Conservation (phyloP, 2,888 invertebrate species). For the Phyllotreta striolata region DNA sequence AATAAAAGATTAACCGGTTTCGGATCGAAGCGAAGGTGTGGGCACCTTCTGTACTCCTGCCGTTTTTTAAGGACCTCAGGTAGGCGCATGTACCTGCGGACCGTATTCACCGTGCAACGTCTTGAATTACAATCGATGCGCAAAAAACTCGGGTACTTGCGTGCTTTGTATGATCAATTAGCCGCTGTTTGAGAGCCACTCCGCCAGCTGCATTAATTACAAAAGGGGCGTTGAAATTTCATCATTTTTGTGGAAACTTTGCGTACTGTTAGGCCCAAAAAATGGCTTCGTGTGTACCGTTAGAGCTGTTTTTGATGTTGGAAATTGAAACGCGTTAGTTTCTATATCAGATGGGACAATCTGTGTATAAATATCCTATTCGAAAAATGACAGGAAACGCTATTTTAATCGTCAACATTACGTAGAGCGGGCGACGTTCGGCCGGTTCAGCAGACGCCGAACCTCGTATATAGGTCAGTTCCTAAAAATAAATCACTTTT, state of each 20-base stretch:
- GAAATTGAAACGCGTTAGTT: no score
- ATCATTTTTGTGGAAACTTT: not conserved
- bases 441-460: slow-evolving; percentile 12
- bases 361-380: not conserved
- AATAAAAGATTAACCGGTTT: slow-evolving; percentile 27
- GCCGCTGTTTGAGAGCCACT: not conserved
- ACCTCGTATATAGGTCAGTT: slow-evolving; percentile 57
- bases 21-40: slow-evolving; percentile 18
- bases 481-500: slow-evolving; percentile 60
- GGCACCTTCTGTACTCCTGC: slow-evolving; percentile 10
- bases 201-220: no score
- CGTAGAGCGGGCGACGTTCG: not conserved
- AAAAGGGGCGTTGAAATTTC: no score
- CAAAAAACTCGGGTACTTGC: not conserved
- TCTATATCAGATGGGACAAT: no score
- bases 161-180: not conserved
- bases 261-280: no score
- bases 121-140: slow-evolving; percentile 20
- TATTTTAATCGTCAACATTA: not conserved
- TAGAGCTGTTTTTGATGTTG: not conserved
- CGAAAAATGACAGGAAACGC: slow-evolving; percentile 2
- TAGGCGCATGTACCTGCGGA: slow-evolving; percentile 20
- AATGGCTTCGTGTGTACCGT: no score
- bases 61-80: slow-evolving; percentile 15
- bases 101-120: slow-evolving; percentile 15